Conservation (phyloP, 2,113 vertebrate genomes). For the Chroicocephalus ridibundus region DNA sequence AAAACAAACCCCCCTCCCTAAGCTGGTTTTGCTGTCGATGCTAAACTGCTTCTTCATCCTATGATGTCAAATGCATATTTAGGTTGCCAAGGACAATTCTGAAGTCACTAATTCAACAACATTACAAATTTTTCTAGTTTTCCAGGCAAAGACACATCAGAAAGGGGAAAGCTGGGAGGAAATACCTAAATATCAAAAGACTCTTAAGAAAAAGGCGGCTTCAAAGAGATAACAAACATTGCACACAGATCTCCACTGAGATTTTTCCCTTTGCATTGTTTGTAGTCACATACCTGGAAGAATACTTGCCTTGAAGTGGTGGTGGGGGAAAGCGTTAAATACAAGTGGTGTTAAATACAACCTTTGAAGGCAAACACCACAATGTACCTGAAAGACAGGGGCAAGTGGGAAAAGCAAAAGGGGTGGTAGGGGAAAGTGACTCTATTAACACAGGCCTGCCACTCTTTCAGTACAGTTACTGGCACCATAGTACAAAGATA, state of each 20-base stretch:
- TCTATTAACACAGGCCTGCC: neutral
- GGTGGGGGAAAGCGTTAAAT: neutral
- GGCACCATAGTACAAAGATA: neutral
- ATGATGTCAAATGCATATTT: neutral
- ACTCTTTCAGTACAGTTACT: neutral
- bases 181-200: constrained; percentile 38
- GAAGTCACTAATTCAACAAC: neutral
- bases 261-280: constrained; percentile 16
- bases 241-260: neutral
- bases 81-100: neutral
- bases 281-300: constrained; percentile 45
- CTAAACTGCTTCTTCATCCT: neutral
- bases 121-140: neutral
- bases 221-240: constrained; percentile 33
- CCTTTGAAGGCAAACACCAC: constrained; percentile 29
- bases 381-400: neutral
- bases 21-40: neutral
- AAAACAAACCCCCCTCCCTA: neutral
- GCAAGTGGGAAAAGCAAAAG: neutral
- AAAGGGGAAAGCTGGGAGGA: neutral
- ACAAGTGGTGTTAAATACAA: constrained; percentile 21
- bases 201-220: neutral
- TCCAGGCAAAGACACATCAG: neutral
- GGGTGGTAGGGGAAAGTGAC: neutral
- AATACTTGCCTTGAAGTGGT: constrained; percentile 42